phyloP scores from a whole-genome alignment of 2,888 invertebrate genomes.

The Deilephila porcellus region DNA sequence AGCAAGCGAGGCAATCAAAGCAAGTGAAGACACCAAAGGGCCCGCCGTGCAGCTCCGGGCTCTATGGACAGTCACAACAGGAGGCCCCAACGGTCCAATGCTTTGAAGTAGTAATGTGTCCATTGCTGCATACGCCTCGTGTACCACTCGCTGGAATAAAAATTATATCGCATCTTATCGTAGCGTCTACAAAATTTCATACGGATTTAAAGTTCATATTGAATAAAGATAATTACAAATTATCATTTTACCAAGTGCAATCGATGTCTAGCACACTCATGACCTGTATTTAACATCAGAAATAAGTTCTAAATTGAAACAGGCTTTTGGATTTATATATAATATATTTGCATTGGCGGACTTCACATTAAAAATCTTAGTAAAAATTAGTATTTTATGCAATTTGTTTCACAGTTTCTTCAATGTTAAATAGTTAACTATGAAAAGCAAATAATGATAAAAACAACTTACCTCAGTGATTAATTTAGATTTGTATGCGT shows the following conservation, averaged over 20 bases:
- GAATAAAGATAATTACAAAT: background rate
- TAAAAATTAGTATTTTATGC: too few species aligned
- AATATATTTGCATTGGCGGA: too few species aligned
- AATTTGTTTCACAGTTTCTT: too few species aligned
- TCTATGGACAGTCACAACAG: slow-evolving; percentile 35
- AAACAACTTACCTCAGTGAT: slow-evolving; percentile 63
- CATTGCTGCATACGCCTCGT: slow-evolving; percentile 75
- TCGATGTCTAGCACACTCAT: background rate
- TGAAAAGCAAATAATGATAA: background rate
- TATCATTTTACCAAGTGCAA: background rate
- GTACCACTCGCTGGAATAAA: slow-evolving; percentile 69
- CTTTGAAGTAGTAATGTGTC: slow-evolving; percentile 71
- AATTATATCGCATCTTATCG: slow-evolving; percentile 1
- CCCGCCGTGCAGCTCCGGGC: background rate
- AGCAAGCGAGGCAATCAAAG: background rate
- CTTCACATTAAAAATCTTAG: too few species aligned
- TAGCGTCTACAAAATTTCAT: background rate
- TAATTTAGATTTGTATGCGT: slow-evolving; percentile 62
- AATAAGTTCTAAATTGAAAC: too few species aligned
- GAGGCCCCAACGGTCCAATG: slow-evolving; percentile 44
- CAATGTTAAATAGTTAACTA: too few species aligned
- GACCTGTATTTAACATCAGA: too few species aligned
- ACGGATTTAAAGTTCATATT: slow-evolving; percentile 8
- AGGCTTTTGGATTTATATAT: too few species aligned
- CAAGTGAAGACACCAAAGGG: background rate